Evolutionary conservation across 2,113 vertebrate species (phyloP), one percentile per base, ranked within the genome.

Genomic region (Lepisosteus oculatus): DNA sequence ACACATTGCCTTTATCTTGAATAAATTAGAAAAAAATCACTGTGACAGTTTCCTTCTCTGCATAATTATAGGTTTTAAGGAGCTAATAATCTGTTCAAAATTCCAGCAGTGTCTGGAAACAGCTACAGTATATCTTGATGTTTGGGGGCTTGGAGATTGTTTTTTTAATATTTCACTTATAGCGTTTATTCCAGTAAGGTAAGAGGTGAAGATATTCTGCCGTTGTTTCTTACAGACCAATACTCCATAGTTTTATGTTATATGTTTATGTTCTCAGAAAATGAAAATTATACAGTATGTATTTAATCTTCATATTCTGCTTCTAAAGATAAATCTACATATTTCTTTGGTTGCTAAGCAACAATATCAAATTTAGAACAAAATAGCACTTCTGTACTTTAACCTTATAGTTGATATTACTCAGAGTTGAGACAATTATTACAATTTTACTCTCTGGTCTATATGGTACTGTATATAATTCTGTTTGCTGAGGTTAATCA

Each of bases 301-400:
- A 29, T 67, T 61, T 73, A 29, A 65, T 68, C 45, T 67, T 45
- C 72, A 73, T 65, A 73, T 67, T 61, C 64, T 13, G 64, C 47
- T 45, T 42, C 45, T 14, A 45, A 55, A 66, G 57, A 59, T 14
- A 62, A 55, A 67, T 44, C 5, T 29, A 29, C 29, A 29, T 51
- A 9, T 5, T 51, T 51, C 9, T 51, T 6, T 65, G 11, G 72
- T 73, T 73, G 72, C 72, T 73, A 73, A 61, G 72, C 72, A 73
- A 73, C 65, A 15, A 43, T 42, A 68, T 54, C 55, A 67, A 59
- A 13, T 42, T 43, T 61, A 62, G 67, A 66, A 47, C 42, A 65
- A 55, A 61, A 47, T 55, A 13, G 13, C 5, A 9, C 9, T 51
- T 51, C 47, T 51, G 47, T 51, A 1, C 9, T 51, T 51, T 51